Conservation (phyloP, 2,888 invertebrate species). For the Cephus pulcher region DNA sequence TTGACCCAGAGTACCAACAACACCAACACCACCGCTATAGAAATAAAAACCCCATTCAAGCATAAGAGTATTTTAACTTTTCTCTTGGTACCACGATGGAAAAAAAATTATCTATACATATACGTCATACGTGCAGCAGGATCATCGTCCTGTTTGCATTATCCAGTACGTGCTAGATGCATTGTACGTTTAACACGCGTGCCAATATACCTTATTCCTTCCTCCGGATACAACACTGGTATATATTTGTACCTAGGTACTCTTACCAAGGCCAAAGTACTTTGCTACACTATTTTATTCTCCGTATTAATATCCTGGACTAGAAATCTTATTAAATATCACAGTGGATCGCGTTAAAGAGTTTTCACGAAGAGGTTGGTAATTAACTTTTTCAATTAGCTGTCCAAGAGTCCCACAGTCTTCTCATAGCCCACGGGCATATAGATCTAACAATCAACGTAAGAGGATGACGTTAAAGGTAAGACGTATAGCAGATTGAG, state of each 20-base stretch:
- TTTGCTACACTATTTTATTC: background rate
- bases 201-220: background rate
- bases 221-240: background rate
- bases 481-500: background rate
- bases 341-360: slow-evolving; percentile 33
- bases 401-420: background rate
- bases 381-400: slow-evolving; percentile 52
- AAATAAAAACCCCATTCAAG: background rate
- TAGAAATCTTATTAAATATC: slow-evolving; percentile 37
- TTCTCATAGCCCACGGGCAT: slow-evolving; percentile 20
- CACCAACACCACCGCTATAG: background rate
- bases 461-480: background rate
- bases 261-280: background rate
- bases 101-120: background rate
- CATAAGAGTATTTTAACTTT: background rate
- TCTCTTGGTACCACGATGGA: background rate
- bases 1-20: background rate
- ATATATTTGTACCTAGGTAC: background rate
- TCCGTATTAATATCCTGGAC: background rate
- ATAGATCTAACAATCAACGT: slow-evolving; percentile 19
- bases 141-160: background rate
- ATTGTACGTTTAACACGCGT: background rate
- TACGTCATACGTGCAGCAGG: background rate
- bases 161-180: background rate
- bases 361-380: slow-evolving; percentile 29